These are phyloP conservation scores for Fopius arisanus DNA, from an alignment of 1,140 invertebrate genomes.

Conservation along the genomic window DNA sequence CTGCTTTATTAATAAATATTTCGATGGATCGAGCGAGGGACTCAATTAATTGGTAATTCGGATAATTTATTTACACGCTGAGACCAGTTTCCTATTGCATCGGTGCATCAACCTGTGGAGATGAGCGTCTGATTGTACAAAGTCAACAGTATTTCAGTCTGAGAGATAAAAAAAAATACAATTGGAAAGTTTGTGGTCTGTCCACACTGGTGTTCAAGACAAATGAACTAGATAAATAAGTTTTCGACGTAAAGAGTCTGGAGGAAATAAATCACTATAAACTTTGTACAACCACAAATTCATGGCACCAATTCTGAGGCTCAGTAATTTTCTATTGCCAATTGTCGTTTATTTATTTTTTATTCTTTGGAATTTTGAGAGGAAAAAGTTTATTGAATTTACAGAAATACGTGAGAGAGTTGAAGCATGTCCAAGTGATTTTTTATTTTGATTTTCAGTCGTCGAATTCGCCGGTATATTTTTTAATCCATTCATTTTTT, in stretches of 20 bases:
- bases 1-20: no score
- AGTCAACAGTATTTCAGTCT: background rate
- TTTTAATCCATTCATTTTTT: no score
- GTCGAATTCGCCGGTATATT: no score
- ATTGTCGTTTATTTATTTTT: background rate
- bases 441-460: no score
- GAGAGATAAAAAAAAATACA: background rate
- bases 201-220: no score
- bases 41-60: no score
- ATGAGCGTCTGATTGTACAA: background rate
- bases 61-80: background rate
- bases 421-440: no score
- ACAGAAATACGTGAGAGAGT: background rate
- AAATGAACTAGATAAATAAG: no score
- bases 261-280: background rate
- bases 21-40: no score
- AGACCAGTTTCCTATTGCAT: background rate
- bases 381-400: background rate
- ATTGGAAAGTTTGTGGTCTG: background rate
- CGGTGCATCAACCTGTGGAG: background rate
- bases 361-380: background rate
- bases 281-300: background rate
- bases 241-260: background rate
- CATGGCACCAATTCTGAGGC: constrained; percentile 1
- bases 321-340: constrained; percentile 10